phyloP scores from a whole-genome alignment of 2,888 invertebrate species.

The Drosophila borealis region DNA sequence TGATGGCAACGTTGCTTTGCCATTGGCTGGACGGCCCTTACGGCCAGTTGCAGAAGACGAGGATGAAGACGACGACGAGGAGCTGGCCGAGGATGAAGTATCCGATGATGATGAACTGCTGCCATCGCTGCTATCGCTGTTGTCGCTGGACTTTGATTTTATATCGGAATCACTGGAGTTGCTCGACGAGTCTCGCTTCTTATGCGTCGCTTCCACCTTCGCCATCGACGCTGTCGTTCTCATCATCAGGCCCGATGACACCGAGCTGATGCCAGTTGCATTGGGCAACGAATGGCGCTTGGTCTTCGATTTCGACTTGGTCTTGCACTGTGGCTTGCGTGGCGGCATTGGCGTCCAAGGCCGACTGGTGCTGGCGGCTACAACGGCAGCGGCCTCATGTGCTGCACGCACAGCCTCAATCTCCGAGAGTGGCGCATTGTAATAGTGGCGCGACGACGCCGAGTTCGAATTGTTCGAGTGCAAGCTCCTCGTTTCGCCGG shows the following conservation, averaged over 20 bases:
- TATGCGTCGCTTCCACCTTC: not conserved
- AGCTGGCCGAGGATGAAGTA: constrained; percentile 27
- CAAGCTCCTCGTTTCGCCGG: constrained; percentile 63
- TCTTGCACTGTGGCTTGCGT: constrained; percentile 60
- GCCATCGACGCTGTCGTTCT: not conserved
- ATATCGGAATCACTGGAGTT: constrained; percentile 46
- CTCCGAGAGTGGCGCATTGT: constrained; percentile 54
- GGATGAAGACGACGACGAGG: constrained; percentile 32
- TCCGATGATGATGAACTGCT: constrained; percentile 46
- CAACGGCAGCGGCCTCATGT: constrained; percentile 51
- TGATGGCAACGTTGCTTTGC: constrained; percentile 31
- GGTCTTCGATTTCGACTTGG: constrained; percentile 35
- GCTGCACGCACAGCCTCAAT: constrained; percentile 62
- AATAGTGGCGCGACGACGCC: constrained; percentile 28
- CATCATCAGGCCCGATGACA: not conserved
- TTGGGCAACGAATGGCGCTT: constrained; percentile 43
- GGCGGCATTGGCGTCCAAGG: constrained; percentile 72
- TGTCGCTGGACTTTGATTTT: constrained; percentile 28
- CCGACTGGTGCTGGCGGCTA: constrained; percentile 58
- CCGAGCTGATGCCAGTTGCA: constrained; percentile 4
- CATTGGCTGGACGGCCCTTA: constrained; percentile 47
- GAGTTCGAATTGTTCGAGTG: constrained; percentile 25
- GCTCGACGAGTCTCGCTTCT: constrained; percentile 34
- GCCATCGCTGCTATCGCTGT: constrained; percentile 20
- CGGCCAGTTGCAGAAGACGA: constrained; percentile 1